Conservation (phyloP, 2,113 vertebrate species). For the Crocuta crocuta region DNA sequence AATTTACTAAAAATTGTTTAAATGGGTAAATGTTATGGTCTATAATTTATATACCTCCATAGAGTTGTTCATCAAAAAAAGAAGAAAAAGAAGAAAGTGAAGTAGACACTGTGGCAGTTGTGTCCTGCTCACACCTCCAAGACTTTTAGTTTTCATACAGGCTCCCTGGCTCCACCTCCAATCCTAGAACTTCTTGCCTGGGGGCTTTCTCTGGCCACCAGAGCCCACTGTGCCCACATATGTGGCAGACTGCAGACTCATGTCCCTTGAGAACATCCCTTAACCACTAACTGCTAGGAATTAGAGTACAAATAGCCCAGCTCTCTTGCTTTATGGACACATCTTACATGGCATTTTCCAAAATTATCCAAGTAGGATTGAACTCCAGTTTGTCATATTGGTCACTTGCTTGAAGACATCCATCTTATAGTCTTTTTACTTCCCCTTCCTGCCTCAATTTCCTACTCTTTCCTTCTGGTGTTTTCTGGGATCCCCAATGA, state of each 20-base stretch:
- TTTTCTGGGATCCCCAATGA: neutral
- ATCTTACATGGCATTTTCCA: neutral
- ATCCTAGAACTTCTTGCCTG: neutral
- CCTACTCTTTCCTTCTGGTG: neutral
- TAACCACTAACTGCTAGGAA: neutral
- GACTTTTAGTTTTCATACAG: fast-evolving
- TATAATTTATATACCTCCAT: neutral
- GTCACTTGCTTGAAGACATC: neutral
- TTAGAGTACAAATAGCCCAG: neutral
- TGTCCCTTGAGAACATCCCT: neutral
- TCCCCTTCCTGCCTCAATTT: neutral
- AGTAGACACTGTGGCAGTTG: neutral
- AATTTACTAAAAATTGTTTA: neutral
- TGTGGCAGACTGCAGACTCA: neutral
- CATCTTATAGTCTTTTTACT: neutral
- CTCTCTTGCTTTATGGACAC: neutral
- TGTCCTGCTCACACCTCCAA: neutral
- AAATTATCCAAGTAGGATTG: neutral
- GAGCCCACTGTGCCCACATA: neutral
- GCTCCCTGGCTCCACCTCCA: neutral
- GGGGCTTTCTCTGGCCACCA: neutral
- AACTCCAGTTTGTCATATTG: neutral
- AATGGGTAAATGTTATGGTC: neutral
- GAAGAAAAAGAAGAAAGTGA: neutral
- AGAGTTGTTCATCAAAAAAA: neutral